These are phyloP conservation scores for Aspidiotus rigidus DNA, from an alignment of 2,888 invertebrate genomes.

Conservation along the genomic window DNA sequence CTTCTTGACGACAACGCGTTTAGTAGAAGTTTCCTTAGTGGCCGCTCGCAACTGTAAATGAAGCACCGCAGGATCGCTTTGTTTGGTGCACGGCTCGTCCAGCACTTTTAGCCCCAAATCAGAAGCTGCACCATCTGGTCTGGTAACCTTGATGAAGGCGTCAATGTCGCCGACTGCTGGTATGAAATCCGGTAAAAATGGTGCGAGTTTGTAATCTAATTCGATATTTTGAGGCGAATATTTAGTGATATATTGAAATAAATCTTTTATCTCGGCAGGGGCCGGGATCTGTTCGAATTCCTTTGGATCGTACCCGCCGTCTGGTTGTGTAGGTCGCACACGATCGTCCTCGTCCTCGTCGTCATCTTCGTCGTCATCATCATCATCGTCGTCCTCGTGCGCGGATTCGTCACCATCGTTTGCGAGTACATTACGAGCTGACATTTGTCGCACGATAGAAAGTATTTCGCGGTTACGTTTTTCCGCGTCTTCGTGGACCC, in stretches of 20 bases:
- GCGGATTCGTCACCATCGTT: slow-evolving; percentile 29
- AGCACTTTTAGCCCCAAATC: slow-evolving; percentile 56
- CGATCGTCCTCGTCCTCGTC: slow-evolving; percentile 42
- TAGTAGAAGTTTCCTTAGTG: slow-evolving; percentile 51
- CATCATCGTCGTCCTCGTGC: slow-evolving; percentile 17
- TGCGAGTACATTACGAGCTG: slow-evolving; percentile 7
- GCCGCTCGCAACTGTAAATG: slow-evolving; percentile 76
- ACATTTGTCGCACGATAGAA: slow-evolving; percentile 6
- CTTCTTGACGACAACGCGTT: slow-evolving; percentile 54
- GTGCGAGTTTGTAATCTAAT: slow-evolving; percentile 78
- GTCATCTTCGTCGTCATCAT: slow-evolving; percentile 36
- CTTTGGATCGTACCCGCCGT: slow-evolving; percentile 61
- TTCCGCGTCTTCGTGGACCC: slow-evolving; percentile 10
- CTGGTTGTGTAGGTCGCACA: slow-evolving; percentile 39
- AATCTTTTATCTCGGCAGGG: slow-evolving; percentile 74
- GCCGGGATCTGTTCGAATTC: slow-evolving; percentile 74
- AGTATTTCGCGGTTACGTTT: slow-evolving; percentile 13
- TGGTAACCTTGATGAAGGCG: slow-evolving; percentile 85
- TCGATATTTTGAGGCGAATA: slow-evolving; percentile 89
- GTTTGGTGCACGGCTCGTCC: slow-evolving; percentile 90
- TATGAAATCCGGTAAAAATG: slow-evolving; percentile 93
- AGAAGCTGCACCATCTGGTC: slow-evolving; percentile 58
- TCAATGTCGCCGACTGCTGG: slow-evolving; percentile 98
- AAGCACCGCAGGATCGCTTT: slow-evolving; percentile 89
- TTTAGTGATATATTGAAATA: slow-evolving; percentile 88